Percentiles rank a stretch among this genome's conserved stretches.
These are phyloP conservation scores for Liodrosophila aerea DNA, from an alignment of 2,888 invertebrate species.

Conservation along the genomic window DNA sequence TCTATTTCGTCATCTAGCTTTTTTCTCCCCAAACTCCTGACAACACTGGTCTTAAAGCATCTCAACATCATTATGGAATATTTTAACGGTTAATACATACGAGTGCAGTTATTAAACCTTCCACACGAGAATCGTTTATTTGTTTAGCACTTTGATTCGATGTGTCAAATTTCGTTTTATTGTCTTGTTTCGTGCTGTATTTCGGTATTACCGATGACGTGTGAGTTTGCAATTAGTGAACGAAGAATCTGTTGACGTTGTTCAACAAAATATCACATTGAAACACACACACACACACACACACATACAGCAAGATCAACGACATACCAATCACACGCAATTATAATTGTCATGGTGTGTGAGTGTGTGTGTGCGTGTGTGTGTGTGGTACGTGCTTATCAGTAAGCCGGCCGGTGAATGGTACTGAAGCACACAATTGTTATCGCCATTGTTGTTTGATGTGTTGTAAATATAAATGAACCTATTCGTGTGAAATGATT, in stretches of 20 bases:
- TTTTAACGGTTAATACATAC: too few relatives aligned
- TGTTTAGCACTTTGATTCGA: too few relatives aligned
- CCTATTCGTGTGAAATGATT: conserved; percentile 34
- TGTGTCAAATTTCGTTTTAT: neutral
- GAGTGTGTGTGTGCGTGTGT: conserved; percentile 5
- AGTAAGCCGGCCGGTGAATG: conserved; percentile 68
- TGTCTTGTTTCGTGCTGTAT: conserved; percentile 1
- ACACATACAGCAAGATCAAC: conserved; percentile 43
- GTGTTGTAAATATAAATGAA: conserved; percentile 43
- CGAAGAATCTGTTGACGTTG: conserved; percentile 9
- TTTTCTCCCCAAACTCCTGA: too few relatives aligned
- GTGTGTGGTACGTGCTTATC: conserved; percentile 56
- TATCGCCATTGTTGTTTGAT: conserved; percentile 39
- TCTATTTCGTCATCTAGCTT: too few relatives aligned
- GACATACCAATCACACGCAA: conserved; percentile 25
- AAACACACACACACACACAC: neutral
- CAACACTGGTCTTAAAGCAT: too few relatives aligned
- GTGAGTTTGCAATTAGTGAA: conserved; percentile 47
- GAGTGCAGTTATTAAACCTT: too few relatives aligned
- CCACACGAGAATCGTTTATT: too few relatives aligned
- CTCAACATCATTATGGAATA: too few relatives aligned
- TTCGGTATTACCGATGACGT: conserved; percentile 60
- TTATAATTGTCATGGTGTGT: neutral
- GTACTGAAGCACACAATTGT: conserved; percentile 28
- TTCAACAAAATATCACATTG: conserved; percentile 15